These are phyloP conservation scores for Coreius guichenoti DNA, from an alignment of 2,797 vertebrate genomes.

Conservation along the genomic window DNA sequence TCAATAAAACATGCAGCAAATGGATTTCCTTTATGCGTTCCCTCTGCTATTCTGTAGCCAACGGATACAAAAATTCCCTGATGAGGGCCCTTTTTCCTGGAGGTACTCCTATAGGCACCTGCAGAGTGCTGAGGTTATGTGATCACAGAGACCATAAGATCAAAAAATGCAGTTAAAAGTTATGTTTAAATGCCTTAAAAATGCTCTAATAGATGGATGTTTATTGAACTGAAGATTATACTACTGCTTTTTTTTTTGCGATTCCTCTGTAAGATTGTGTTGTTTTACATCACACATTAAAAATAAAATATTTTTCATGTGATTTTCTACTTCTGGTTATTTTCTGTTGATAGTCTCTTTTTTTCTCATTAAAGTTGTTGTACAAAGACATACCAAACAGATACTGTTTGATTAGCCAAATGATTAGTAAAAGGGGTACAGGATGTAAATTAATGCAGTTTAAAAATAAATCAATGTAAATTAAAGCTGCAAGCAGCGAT, in stretches of 20 bases:
- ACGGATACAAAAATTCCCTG: not conserved
- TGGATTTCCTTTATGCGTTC: fast-evolving
- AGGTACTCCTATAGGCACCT: conserved; percentile 19
- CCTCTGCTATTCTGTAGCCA: conserved; percentile 26
- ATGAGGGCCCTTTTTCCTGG: conserved; percentile 26
- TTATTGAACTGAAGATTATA: not conserved
- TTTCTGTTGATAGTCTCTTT: not conserved
- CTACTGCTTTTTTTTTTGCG: not conserved
- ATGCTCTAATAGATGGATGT: not conserved
- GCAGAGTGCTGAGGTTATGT: conserved; percentile 37
- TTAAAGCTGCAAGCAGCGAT: too few relatives aligned
- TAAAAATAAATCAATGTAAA: too few relatives aligned
- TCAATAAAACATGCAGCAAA: not conserved
- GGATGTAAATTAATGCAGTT: too few relatives aligned
- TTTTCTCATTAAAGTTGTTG: not conserved
- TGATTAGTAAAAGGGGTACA: too few relatives aligned
- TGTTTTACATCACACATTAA: not conserved
- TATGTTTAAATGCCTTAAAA: not conserved
- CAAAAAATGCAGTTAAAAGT: conserved; percentile 7
- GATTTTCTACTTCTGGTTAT: not conserved
- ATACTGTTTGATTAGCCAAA: too few relatives aligned
- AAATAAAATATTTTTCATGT: not conserved
- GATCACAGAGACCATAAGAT: not conserved
- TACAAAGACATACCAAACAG: too few relatives aligned
- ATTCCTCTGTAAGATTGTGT: not conserved